These are phyloP conservation scores for Rynchops niger DNA, from an alignment of 2,113 vertebrate species.

Conservation along the genomic window DNA sequence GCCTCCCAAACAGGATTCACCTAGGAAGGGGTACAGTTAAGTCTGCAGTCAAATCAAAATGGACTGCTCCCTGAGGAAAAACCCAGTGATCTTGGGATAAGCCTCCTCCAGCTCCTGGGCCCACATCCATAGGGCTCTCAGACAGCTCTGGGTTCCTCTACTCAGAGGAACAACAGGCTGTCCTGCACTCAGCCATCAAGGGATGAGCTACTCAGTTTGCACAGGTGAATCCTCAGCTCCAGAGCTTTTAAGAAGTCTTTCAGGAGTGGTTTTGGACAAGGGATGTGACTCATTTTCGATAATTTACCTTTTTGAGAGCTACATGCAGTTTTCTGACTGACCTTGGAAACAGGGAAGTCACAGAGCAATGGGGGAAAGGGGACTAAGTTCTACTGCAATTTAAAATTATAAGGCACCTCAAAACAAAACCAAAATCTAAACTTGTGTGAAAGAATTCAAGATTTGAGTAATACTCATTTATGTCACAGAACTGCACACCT, in stretches of 20 bases:
- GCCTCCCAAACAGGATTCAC: neutral
- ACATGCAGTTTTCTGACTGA: neutral
- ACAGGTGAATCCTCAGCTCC: neutral
- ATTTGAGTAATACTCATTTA: neutral
- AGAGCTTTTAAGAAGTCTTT: neutral
- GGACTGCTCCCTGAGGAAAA: neutral
- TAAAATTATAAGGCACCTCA: neutral
- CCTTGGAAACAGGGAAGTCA: neutral
- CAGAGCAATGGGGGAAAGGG: rapidly evolving
- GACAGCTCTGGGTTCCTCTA: neutral
- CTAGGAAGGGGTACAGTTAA: neutral
- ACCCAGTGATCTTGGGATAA: neutral
- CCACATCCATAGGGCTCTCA: neutral
- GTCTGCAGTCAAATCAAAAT: neutral
- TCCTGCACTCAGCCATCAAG: neutral
- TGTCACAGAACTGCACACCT: neutral
- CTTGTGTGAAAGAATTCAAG: neutral
- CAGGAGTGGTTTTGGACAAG: neutral
- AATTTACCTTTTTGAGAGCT: neutral
- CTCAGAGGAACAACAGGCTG: rapidly evolving
- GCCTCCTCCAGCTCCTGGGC: neutral
- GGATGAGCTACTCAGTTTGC: neutral
- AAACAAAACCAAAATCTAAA: neutral
- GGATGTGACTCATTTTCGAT: neutral
- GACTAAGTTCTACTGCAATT: neutral